Evolutionary conservation across 2,113 vertebrate species (phyloP).

Genomic region (Odocoileus virginianus): DNA sequence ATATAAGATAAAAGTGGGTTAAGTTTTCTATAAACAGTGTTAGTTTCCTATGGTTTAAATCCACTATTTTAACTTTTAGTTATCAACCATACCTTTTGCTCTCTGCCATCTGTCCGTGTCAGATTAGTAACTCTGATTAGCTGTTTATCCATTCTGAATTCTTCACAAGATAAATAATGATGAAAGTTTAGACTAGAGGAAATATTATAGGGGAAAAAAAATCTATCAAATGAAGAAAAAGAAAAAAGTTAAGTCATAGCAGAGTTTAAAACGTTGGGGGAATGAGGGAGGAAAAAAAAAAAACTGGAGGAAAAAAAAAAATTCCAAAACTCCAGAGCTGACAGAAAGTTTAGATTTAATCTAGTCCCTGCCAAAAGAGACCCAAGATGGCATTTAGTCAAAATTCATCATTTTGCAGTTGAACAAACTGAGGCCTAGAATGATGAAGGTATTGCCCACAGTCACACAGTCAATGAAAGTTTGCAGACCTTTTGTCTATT

Average conservation of each 20-base stretch:
- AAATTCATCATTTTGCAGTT: neutral
- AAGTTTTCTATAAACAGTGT: slow-evolving; percentile 15
- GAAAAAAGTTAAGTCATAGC: neutral
- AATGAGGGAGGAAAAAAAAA: neutral
- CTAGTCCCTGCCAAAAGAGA: neutral
- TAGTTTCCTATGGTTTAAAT: slow-evolving; percentile 47
- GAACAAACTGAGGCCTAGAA: neutral
- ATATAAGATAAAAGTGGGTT: slow-evolving; percentile 61
- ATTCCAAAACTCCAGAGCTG: neutral
- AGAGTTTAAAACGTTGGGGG: neutral
- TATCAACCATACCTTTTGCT: neutral
- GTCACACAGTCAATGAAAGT: neutral
- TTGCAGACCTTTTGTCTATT: neutral
- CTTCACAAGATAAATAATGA: neutral
- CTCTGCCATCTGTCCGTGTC: neutral
- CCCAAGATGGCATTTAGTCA: neutral
- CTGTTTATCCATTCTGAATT: neutral
- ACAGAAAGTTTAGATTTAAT: neutral
- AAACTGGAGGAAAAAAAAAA: neutral
- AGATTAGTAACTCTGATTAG: neutral
- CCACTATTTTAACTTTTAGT: slow-evolving; percentile 43
- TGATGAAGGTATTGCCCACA: neutral
- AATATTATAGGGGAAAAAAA: neutral
- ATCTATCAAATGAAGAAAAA: neutral
- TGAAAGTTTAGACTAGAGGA: neutral